Percentiles rank a stretch among this genome's conserved stretches.
These are phyloP conservation scores for Bombycilla garrulus DNA, from an alignment of 2,113 vertebrate genomes.

Conservation along the genomic window DNA sequence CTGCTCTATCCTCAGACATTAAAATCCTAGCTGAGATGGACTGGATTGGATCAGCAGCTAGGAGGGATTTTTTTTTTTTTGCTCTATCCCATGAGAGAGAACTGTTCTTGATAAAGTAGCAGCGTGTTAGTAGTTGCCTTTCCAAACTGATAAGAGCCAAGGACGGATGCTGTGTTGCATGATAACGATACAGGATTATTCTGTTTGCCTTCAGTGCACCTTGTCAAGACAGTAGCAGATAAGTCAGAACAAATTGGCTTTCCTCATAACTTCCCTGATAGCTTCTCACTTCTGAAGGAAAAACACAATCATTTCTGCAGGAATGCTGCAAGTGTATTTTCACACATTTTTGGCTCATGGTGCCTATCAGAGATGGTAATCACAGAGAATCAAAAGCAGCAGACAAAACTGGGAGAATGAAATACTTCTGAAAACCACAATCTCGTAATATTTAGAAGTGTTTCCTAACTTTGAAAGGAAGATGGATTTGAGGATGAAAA, in stretches of 20 bases:
- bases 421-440: not conserved
- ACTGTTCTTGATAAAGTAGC: not conserved
- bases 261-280: not conserved
- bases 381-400: not conserved
- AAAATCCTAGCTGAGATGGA: not conserved
- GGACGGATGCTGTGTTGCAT: not conserved
- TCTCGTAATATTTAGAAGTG: not conserved
- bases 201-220: not conserved
- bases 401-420: not conserved
- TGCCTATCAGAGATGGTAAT: not conserved
- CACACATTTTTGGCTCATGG: not conserved
- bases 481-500: not conserved
- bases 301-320: not conserved
- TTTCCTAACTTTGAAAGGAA: not conserved
- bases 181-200: not conserved
- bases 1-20: not conserved
- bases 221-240: constrained; percentile 15
- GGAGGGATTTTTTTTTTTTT: not conserved
- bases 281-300: not conserved
- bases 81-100: not conserved
- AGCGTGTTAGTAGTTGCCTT: not conserved
- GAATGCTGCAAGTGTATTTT: not conserved
- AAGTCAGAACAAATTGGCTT: constrained; percentile 10
- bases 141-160: not conserved
- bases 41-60: not conserved